phyloP scores from a whole-genome alignment of 37 sponge, comb jelly and placozoan species.

The Oopsacas minuta region DNA sequence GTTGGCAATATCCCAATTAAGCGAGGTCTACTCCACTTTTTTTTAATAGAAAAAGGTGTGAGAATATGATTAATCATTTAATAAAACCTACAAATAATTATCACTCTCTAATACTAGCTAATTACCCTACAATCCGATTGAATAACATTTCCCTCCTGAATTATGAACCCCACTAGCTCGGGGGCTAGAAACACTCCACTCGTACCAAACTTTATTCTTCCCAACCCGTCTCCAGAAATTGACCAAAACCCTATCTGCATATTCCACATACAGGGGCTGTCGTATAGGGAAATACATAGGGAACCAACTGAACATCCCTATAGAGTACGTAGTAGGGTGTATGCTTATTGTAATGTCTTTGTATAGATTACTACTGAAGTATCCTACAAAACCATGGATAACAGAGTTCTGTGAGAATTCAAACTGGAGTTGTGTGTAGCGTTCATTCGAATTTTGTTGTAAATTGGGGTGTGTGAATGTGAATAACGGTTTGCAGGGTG shows the following conservation, averaged over 20 bases:
- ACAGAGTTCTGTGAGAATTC: conserved; percentile 25
- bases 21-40: too few relatives aligned
- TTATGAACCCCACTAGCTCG: conserved; percentile 55
- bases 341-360: conserved; percentile 68
- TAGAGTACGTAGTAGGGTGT: conserved; percentile 65
- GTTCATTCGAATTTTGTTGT: conserved; percentile 39
- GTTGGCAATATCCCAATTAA: too few relatives aligned
- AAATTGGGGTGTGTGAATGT: conserved; percentile 85
- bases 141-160: conserved; percentile 63
- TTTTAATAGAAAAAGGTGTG: too few relatives aligned
- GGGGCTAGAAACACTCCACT: conserved; percentile 76
- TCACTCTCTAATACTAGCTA: neutral
- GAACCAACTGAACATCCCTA: conserved; percentile 99
- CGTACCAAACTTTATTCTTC: conserved; percentile 85
- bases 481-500: conserved; percentile 48
- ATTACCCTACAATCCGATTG: conserved; percentile 61
- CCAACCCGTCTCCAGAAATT: conserved; percentile 64
- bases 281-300: conserved; percentile 87
- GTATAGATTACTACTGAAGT: conserved; percentile 80
- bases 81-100: too few relatives aligned
- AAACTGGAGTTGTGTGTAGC: conserved; percentile 48
- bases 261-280: conserved; percentile 42
- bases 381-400: conserved; percentile 90
- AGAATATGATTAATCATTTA: neutral
- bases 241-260: conserved; percentile 24